Evolutionary conservation across 2,113 vertebrate species (phyloP), one percentile per base, ranked within the genome.

Genomic region (Axis porcinus): DNA sequence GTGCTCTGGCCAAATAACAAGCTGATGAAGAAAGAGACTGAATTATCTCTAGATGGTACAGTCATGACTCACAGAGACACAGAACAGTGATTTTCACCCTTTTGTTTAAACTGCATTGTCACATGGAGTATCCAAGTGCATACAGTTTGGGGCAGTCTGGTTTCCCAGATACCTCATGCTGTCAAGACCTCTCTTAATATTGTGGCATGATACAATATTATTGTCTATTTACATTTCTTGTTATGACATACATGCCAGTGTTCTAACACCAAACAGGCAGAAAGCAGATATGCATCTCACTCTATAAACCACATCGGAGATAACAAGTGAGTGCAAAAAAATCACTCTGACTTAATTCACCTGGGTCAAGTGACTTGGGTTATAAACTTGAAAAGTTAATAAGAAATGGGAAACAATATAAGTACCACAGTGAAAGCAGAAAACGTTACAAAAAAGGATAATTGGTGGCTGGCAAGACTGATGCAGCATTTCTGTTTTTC

Each of bases 211-310:
- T n/a, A 40, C 28, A 15, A 45, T 25, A 27, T 57, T 21, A 78
- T 25, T 33, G n/a, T 23, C 89, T 7, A 0, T 4, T 17, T 60
- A 10, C 55, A 43, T 15, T 98, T 19, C 99, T 89, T 99, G 99
- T 40, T 99, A 36, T 81, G 30, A 36, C n/a, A 52, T 7, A 60
- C 15, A n/a, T 79, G 23, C 45, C 55, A 25, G 23, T 14, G 7
- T 12, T 21, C 5, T 47, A 47, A 60, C 7, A 2, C 17, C n/a
- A 30, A 76, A 55, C 15, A 57, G n/a, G 11, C 16, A 74, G 55
- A 43, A n/a, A 45, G 15, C 6, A 21, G 43, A 36, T 11, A 8
- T 28, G 43, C 16, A 30, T 23, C 43, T 52, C 76, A 30, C 57
- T 40, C 9, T 10, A 12, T 64, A 40, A 82, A 40, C 15, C 21